phyloP scores from a whole-genome alignment of 2,113 vertebrate species.

The Gambusia holbrooki region DNA sequence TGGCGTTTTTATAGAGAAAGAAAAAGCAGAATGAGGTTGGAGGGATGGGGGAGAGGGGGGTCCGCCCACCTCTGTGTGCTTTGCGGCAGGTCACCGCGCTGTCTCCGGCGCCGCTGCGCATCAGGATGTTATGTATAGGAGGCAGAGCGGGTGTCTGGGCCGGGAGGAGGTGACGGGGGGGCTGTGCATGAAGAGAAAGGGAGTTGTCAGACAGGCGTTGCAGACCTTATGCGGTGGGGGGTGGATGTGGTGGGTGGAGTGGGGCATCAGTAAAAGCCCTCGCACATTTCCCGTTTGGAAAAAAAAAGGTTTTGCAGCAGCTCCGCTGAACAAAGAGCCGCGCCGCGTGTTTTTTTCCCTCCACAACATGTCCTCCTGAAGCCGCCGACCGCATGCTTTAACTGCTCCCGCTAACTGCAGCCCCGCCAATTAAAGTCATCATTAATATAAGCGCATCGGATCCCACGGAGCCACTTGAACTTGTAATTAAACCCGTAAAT shows the following conservation, averaged over 20 bases:
- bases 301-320: constrained; percentile 60
- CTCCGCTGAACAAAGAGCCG: constrained; percentile 76
- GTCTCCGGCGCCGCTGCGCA: constrained; percentile 75
- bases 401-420: constrained; percentile 21
- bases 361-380: constrained; percentile 71
- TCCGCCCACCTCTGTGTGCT: constrained; percentile 75
- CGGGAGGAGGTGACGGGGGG: constrained; percentile 7
- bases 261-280: constrained; percentile 56
- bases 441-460: no score
- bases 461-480: constrained; percentile 5
- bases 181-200: constrained; percentile 31
- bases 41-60: constrained; percentile 32
- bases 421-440: no score
- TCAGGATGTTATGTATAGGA: constrained; percentile 74
- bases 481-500: constrained; percentile 2
- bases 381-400: constrained; percentile 69
- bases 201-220: constrained; percentile 78
- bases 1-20: constrained; percentile 28
- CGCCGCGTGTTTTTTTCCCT: constrained; percentile 55
- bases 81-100: constrained; percentile 76
- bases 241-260: constrained; percentile 41
- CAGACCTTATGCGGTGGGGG: constrained; percentile 74
- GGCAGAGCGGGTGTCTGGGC: constrained; percentile 54
- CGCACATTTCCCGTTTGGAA: constrained; percentile 46
- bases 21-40: constrained; percentile 13